phyloP scores from a whole-genome alignment of 2,888 invertebrate genomes.

The Protophormia terraenovae region DNA sequence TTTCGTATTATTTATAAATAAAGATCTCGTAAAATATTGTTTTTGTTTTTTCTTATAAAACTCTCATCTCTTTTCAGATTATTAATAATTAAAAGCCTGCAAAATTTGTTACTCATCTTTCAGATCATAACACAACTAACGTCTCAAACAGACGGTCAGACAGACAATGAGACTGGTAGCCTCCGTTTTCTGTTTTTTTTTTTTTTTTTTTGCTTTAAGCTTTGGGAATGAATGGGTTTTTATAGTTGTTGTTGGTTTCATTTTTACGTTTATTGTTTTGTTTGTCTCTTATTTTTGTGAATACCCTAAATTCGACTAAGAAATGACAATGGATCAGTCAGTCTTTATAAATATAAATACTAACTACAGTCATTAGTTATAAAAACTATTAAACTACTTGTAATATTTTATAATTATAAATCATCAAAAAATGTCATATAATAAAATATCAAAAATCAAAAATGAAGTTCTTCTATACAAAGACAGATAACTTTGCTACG shows the following conservation, averaged over 20 bases:
- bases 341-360: background rate
- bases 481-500: too few relatives aligned
- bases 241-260: constrained; percentile 1
- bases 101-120: constrained; percentile 41
- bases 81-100: background rate
- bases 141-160: background rate
- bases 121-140: constrained; percentile 9
- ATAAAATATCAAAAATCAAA: too few relatives aligned
- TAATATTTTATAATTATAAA: too few relatives aligned
- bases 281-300: background rate
- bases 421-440: too few relatives aligned
- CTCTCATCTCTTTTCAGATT: constrained; percentile 36
- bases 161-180: background rate
- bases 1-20: constrained; percentile 58
- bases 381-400: too few relatives aligned
- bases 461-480: too few relatives aligned
- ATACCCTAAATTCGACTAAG: background rate
- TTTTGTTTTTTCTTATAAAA: background rate
- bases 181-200: constrained; percentile 18
- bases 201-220: constrained; percentile 4
- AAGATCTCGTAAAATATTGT: constrained; percentile 14
- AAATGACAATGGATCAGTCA: background rate
- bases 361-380: too few relatives aligned
- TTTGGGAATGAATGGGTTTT: background rate
- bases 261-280: background rate